A percentile compares a stretch with the other conserved stretches of the same genome.
Evolutionary conservation across 2,888 invertebrate species (phyloP).

Genomic region (Mamestra brassicae): DNA sequence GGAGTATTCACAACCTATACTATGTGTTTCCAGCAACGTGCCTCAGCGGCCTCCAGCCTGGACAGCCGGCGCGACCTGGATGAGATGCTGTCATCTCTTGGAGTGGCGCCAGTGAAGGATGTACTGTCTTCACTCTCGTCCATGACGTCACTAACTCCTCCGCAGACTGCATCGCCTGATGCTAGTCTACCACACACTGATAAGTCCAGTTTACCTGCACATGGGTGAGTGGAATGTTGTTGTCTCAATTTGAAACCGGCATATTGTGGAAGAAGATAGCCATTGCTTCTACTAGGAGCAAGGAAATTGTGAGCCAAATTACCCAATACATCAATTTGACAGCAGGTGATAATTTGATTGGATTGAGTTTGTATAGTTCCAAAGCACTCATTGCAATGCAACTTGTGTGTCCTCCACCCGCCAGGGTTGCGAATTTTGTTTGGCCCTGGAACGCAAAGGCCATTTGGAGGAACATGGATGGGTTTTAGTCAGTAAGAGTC

Average conservation of each 20-base stretch:
- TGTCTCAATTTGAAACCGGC: background rate
- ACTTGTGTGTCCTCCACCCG: too few relatives aligned
- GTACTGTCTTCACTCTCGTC: conserved; percentile 96
- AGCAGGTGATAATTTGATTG: too few relatives aligned
- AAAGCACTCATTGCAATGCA: too few relatives aligned
- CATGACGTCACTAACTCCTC: conserved; percentile 95
- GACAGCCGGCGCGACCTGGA: conserved; percentile 93
- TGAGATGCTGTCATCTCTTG: conserved; percentile 96
- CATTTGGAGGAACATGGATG: too few relatives aligned
- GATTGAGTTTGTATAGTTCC: too few relatives aligned
- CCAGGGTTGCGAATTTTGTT: too few relatives aligned
- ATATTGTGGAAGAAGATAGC: background rate
- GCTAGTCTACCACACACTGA: conserved; percentile 93
- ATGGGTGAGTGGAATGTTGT: conserved; percentile 74
- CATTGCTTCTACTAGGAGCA: too few relatives aligned
- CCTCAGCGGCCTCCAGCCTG: conserved; percentile 87
- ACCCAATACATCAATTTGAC: too few relatives aligned
- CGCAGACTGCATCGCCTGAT: conserved; percentile 95
- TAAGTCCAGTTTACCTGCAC: conserved; percentile 89
- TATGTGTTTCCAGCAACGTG: conserved; percentile 82
- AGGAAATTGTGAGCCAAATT: too few relatives aligned
- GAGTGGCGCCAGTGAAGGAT: conserved; percentile 97
- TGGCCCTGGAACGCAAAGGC: too few relatives aligned
- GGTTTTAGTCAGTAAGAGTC: too few relatives aligned
- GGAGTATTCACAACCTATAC: too few relatives aligned